Evolutionary conservation across 1,140 invertebrate genomes (phyloP), one percentile per base, ranked within the genome.

Genomic region (Onthophagus taurus): DNA sequence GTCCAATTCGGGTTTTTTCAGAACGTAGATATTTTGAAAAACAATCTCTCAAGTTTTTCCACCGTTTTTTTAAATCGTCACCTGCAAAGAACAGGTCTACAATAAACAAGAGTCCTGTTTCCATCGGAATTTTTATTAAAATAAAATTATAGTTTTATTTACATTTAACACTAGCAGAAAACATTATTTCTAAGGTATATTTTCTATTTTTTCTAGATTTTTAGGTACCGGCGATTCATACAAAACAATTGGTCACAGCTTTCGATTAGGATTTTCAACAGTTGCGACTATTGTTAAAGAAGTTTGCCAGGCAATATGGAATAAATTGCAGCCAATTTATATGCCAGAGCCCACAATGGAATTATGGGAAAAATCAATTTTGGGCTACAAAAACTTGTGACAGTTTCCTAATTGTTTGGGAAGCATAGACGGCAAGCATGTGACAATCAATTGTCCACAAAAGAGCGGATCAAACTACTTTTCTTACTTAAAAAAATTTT

Each of bases 381-480:
- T n/a, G 24, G 24, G 24, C 24, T 26, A 26, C 24, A 26, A 26
- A 26, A 26, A n/a, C 24, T 26, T 45, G 41, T 65, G 59, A 56
- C 52, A 67, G 43, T 69, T 71, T 44, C 65, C 63, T n/a, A 50
- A 66, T 44, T 68, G 63, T 41, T 33, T 67, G 19, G 68, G 66
- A 63, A 2, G 6, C 19, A 44, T 44, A 21, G 63, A 66, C 47
- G 63, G 57, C 3, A 26, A 26, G n/a, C n/a, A 26, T 26, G 24
- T 26, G 24, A 26, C 24, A 7, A 26, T 26, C 24, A 26, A n/a
- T 7, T 26, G 24, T n/a, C 24, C 24, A 26, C 7, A 26, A 7
- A n/a, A 26, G n/a, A 26, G 24, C 24, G 24, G 24, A 26, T 26
- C 24, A 26, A 26, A 26, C 24, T 26, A 26, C 24, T 26, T 26